Evolutionary conservation across 2,888 invertebrate species (phyloP), one percentile per base, ranked within the genome.

Genomic region (Eudiplozoon nipponicum): DNA sequence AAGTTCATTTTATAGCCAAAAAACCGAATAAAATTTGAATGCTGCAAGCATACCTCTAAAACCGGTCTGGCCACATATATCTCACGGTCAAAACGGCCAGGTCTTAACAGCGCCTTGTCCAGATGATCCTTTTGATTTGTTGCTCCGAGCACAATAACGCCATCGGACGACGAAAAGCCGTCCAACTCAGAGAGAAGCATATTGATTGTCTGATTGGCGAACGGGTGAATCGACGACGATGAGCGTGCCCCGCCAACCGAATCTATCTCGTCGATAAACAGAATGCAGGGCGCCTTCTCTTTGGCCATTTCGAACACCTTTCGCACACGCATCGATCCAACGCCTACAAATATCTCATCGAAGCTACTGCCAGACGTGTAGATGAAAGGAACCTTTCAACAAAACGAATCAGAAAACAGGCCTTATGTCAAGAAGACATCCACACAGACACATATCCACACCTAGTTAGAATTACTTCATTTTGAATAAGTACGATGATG

Each of bases 321-420:
- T 40, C 90, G 63, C 9, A 94, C 81, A 48, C 90, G 62, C 42
- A 81, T 62, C 1, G 94, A 86, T 5, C 94, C 94, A 60, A 84
- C 81, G 0, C 94, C 94, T 3, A 94, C 94, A 38, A 90, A 67
- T 31, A 94, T 73, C 63, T 94, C 94, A 59, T 94, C 94, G 59
- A 98, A 98, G 63, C 94, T 90, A 0, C 90, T 80, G 0, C 94
- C 94, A n/a, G n/a, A n/a, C n/a, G n/a, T n/a, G 61, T 90, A 84
- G 63, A 86, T 90, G n/a, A n/a, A n/a, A n/a, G n/a, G n/a, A n/a
- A n/a, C n/a, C n/a, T n/a, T n/a, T n/a, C n/a, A n/a, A n/a, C n/a
- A n/a, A n/a, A n/a, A n/a, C n/a, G n/a, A n/a, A n/a, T n/a, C n/a
- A n/a, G n/a, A n/a, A n/a, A n/a, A n/a, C n/a, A n/a, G n/a, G n/a